Percentiles rank a stretch among this genome's conserved stretches.
Evolutionary conservation across 2,797 vertebrate genomes (phyloP).

Genomic region (Hoplostethus mediterraneus): DNA sequence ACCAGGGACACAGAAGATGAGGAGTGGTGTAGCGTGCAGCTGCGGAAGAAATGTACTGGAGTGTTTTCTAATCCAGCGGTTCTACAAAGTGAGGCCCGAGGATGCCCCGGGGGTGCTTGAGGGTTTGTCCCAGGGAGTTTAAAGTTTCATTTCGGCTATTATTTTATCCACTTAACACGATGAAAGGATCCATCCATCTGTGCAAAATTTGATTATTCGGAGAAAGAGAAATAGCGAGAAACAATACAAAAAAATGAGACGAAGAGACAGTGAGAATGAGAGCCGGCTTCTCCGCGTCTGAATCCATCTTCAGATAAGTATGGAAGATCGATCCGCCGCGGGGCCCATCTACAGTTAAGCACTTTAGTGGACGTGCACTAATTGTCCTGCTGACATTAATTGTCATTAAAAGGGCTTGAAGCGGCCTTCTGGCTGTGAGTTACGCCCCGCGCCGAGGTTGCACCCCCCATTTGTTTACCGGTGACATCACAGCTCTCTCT

Average conservation of each 20-base stretch:
- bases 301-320: slow-evolving; percentile 84
- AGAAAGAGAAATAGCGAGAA: slow-evolving; percentile 13
- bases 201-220: slow-evolving; percentile 7
- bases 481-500: slow-evolving; percentile 68
- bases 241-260: slow-evolving; percentile 39
- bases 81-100: slow-evolving; percentile 56
- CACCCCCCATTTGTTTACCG: slow-evolving; percentile 80
- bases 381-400: slow-evolving; percentile 87
- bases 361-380: slow-evolving; percentile 81
- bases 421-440: slow-evolving; percentile 71
- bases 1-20: slow-evolving; percentile 50
- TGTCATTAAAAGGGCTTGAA: slow-evolving; percentile 84
- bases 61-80: slow-evolving; percentile 65
- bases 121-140: slow-evolving; percentile 14
- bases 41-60: slow-evolving; percentile 53
- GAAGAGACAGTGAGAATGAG: slow-evolving; percentile 48
- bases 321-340: slow-evolving; percentile 76
- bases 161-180: slow-evolving; percentile 23
- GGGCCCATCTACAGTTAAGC: slow-evolving; percentile 78
- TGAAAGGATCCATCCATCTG: slow-evolving; percentile 18
- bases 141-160: slow-evolving; percentile 13
- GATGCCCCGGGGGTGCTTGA: slow-evolving; percentile 12
- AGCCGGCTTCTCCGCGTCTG: slow-evolving; percentile 59
- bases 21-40: slow-evolving; percentile 68
- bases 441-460: slow-evolving; percentile 64